Percentiles rank a stretch among this genome's conserved stretches.
phyloP scores from a whole-genome alignment of 2,888 invertebrate genomes.

The Macroteleia sp. region DNA sequence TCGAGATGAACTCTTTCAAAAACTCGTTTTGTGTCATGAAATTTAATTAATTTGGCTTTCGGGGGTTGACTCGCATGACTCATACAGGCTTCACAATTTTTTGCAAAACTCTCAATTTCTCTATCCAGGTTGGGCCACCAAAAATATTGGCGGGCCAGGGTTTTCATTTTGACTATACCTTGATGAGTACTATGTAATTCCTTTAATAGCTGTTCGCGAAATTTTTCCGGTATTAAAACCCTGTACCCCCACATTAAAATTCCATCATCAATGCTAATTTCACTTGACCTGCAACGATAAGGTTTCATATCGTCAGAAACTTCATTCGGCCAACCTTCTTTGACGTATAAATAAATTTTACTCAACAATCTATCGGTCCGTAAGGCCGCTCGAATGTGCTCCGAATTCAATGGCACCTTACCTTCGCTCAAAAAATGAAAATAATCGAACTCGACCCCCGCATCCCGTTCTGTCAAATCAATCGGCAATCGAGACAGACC shows the following conservation, averaged over 20 bases:
- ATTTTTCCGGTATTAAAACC: constrained; percentile 12
- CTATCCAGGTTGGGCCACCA: too few species aligned
- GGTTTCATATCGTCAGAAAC: constrained; percentile 18
- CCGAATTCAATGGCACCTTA: constrained; percentile 22
- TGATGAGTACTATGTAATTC: too few species aligned
- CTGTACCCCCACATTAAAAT: too few species aligned
- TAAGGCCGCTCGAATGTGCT: background rate
- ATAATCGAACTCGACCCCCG: too few species aligned
- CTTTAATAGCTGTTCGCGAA: constrained; percentile 28
- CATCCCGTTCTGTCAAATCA: background rate
- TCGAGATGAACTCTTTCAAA: constrained; percentile 63
- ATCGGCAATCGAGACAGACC: constrained; percentile 45
- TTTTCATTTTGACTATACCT: too few species aligned
- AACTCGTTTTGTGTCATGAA: constrained; percentile 55
- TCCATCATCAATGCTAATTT: constrained; percentile 41
- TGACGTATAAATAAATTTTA: constrained; percentile 36
- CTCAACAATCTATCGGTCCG: constrained; percentile 32
- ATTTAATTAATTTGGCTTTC: constrained; percentile 53
- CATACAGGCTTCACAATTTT: constrained; percentile 53
- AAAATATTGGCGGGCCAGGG: too few species aligned
- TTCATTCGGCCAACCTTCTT: constrained; percentile 32
- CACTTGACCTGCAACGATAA: background rate
- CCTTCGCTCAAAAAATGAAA: constrained; percentile 49
- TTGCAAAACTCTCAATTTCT: too few species aligned
- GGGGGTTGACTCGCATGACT: constrained; percentile 47